Evolutionary conservation across 2,888 invertebrate species (phyloP), one percentile per base, ranked within the genome.

Genomic region (Stenurella melanura): DNA sequence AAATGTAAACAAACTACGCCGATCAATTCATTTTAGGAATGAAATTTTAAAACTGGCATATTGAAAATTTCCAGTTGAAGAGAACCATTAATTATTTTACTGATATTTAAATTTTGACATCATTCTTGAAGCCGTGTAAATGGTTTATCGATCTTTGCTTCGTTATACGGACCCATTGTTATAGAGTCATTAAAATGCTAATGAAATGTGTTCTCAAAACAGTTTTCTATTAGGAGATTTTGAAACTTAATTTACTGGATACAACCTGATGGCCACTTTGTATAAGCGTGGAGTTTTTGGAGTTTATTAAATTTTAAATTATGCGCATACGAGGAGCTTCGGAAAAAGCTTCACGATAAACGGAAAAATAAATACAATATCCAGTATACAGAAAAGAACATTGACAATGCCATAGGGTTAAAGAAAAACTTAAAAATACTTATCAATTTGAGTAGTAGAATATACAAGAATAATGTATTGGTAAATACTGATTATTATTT

Each of bases 101-200:
- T 30, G 30, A 61, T 61, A 61, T 21, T 61, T 61, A 61, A 61
- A 58, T 58, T 58, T 58, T 58, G 58, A 18, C 58, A 58, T 58
- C 21, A 18, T 58, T 12, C 58, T 10, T 21, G 58, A 21, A 21
- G 21, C 58, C 19, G 19, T 58, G 58, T 58, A 58, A 58, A 58
- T 58, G 58, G 58, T 58, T 58, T 58, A 58, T 58, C 58, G 58
- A 58, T 58, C 15, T 58, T 12, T 58, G 19, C 58, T 58, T 19
- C 58, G 19, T 21, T 58, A 21, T 58, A 58, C 58, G 18, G 15
- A 58, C 19, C 58, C 58, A 58, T 58, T 58, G 21, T 58, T 58
- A 21, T 58, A 58, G n/a, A 50, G 58, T 58, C 18, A 58, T 58
- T 58, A 58, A 58, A 58, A 58, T 58, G 58, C 58, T 58, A 58